These are phyloP conservation scores for Tursiops truncatus DNA, from an alignment of 2,113 vertebrate species.

Conservation along the genomic window DNA sequence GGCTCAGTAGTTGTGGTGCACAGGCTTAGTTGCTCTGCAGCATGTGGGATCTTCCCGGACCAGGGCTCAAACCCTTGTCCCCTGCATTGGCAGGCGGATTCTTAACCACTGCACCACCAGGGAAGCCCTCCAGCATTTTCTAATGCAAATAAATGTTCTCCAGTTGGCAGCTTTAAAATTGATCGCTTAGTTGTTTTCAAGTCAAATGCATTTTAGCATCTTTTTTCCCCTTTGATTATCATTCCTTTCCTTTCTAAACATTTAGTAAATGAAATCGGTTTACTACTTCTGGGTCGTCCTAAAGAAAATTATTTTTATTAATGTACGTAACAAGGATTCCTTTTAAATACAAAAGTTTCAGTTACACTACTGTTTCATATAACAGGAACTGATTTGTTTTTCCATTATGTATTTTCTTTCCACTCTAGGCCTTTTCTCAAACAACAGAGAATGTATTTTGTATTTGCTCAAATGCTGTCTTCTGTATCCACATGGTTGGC, in stretches of 20 bases:
- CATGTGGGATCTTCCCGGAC: no score
- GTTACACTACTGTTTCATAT: constrained; percentile 32
- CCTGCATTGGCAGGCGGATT: no score
- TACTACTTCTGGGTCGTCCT: background rate
- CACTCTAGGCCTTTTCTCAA: constrained; percentile 93
- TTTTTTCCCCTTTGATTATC: constrained; percentile 26
- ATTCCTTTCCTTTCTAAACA: constrained; percentile 33
- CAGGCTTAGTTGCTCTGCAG: no score
- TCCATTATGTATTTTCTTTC: constrained; percentile 69
- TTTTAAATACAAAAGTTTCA: constrained; percentile 51
- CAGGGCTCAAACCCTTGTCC: no score
- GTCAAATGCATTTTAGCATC: constrained; percentile 5
- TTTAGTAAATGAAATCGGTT: constrained; percentile 57
- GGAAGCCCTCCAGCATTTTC: background rate
- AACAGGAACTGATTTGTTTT: constrained; percentile 53
- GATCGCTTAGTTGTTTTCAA: constrained; percentile 49
- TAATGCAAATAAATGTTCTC: constrained; percentile 34
- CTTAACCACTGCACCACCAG: no score
- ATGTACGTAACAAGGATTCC: background rate
- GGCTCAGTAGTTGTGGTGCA: no score
- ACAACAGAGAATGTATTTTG: constrained; percentile 97
- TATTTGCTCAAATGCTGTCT: constrained; percentile 97
- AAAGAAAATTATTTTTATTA: constrained; percentile 52
- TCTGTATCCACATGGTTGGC: constrained; percentile 95
- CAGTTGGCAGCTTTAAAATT: constrained; percentile 38